Conservation (phyloP, 2,888 invertebrate species). For the Subacronicta megacephala region DNA sequence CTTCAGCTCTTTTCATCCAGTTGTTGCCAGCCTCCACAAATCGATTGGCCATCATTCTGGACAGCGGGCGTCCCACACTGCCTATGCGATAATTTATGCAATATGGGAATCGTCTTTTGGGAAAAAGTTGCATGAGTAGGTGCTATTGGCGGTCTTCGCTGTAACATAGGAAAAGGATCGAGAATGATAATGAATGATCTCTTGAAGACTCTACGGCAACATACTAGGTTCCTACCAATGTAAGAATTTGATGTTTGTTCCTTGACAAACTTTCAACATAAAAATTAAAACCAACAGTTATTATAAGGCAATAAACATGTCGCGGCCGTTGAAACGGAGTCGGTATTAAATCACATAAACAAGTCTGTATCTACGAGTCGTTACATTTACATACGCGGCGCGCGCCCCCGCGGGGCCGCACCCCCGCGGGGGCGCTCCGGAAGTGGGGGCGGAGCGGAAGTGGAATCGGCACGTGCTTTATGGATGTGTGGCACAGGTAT, state of each 20-base stretch:
- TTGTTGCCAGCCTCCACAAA: too few species aligned
- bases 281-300: constrained; percentile 50
- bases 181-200: too few species aligned
- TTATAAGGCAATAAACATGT: constrained; percentile 52
- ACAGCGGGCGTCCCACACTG: too few species aligned
- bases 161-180: too few species aligned
- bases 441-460: constrained; percentile 55
- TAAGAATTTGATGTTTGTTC: background rate
- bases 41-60: too few species aligned
- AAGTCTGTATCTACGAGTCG: constrained; percentile 57
- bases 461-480: constrained; percentile 55
- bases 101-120: too few species aligned
- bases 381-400: constrained; percentile 62
- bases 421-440: constrained; percentile 27
- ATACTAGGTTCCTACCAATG: too few species aligned
- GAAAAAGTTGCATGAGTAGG: too few species aligned
- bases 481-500: constrained; percentile 51
- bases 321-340: constrained; percentile 50
- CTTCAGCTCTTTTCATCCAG: too few species aligned
- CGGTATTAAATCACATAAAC: constrained; percentile 62
- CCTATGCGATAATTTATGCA: too few species aligned
- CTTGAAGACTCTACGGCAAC: too few species aligned
- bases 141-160: too few species aligned
- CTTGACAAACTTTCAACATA: constrained; percentile 20
- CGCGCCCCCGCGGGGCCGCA: constrained; percentile 14